Evolutionary conservation across 2,113 vertebrate species (phyloP).

Genomic region (Chloebia gouldiae): DNA sequence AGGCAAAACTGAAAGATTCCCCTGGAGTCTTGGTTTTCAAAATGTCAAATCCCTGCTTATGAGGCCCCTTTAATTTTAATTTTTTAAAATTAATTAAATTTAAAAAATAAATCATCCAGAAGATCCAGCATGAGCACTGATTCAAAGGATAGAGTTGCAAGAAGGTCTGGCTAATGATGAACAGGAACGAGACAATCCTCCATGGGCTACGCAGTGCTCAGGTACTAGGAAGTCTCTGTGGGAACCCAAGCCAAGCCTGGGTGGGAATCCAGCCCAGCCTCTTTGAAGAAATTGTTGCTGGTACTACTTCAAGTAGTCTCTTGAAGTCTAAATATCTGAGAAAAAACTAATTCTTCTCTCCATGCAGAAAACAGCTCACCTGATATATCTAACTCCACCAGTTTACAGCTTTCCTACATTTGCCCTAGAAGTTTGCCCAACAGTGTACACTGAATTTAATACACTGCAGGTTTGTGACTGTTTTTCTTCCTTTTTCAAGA

Average conservation of each 20-base stretch:
- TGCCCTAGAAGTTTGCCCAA: background rate
- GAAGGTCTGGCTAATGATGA: background rate
- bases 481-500: constrained; percentile 30
- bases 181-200: background rate
- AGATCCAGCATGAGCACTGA: background rate
- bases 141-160: background rate
- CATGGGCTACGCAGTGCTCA: background rate
- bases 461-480: background rate
- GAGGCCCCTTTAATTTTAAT: background rate
- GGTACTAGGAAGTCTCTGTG: background rate
- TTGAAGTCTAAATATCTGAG: background rate
- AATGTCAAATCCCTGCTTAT: background rate
- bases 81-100: background rate
- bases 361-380: background rate
- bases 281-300: background rate
- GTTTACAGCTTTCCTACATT: background rate
- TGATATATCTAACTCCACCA: background rate
- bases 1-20: background rate
- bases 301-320: background rate
- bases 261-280: background rate
- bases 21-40: background rate
- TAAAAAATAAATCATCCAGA: background rate
- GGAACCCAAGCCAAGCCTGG: background rate
- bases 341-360: background rate
- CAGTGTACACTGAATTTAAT: background rate